Evolutionary conservation across 23 tunicate genomes (phyloP), one percentile per base, ranked within the genome.

Genomic region (Aplidium turbinatum): DNA sequence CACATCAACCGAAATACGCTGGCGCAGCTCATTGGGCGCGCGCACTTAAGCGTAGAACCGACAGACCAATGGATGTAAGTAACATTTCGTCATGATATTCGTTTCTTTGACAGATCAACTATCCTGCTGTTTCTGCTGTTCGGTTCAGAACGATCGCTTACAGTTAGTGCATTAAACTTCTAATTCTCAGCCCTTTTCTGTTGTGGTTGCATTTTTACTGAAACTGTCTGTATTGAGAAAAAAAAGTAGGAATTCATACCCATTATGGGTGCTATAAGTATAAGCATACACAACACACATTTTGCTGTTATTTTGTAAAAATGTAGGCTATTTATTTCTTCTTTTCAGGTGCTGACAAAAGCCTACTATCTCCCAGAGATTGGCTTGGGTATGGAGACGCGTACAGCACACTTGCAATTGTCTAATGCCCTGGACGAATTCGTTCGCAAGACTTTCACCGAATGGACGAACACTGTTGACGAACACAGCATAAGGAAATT

Each of bases 1-100:
- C 87, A 27, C 83, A 87, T 66, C 85, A 78, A 35, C 89, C 98
- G 29, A 81, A 93, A 57, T 86, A 85, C 61, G 98, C 98, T 7
- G 98, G 98, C 11, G 82, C 92, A 29, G 98, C 98, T 58, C 84
- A 80, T 76, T 86, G 93, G 93, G 98, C 98, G 53, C 85, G 98
- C 19, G 93, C 83, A 40, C 70, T 93, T 38, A 86, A 81, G 70
- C 79, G 98, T n/a, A 87, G 98, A 81, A 93, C 82, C 26, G 98
- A 93, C 70, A 84, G 98, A 58, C 87, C 94, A 71, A 85, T 85
- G 89, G 85, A 86, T 79, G 98, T 93, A 11, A 47, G 51, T 9
- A 19, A 51, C 2, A n/a, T n/a, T 36, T 72, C 11, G 16, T 42
- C 11, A 42, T 42, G 16, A 42, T 42, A 42, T 42, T 42, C 16